Base-by-base conservation (phyloP, 2,888 invertebrate genomes). In the Plagiodera versicolora region DNA sequence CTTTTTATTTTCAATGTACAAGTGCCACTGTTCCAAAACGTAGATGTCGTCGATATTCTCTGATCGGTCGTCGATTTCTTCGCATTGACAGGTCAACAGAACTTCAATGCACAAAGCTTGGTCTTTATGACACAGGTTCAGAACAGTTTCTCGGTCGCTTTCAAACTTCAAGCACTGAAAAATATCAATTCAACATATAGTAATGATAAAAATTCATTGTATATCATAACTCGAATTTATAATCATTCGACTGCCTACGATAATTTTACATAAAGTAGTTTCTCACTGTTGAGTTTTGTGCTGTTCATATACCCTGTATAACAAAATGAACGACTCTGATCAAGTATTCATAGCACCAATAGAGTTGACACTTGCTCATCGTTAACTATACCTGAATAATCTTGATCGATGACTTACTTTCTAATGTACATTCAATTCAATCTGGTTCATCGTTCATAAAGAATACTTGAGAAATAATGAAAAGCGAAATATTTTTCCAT, bases 81-180 rank as follows among this genome's bases (percentile, higher is more conserved):
- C 70, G 80, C 93, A 94, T 68, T 87, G 84, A 48, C 91, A 89
- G 65, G 89, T 88, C 61, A 94, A 82, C 61, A 92, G 81, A 51
- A 93, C 92, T 80, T 94, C 93, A 64, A 94, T 87, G 78, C 91
- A 91, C 72, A 93, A 82, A 1, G 91, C 90, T 61, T 89, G 86
- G 68, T 85, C 84, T 72, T 89, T 89, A 62, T 84, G 83, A 87
- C 89, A 90, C 70, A 91, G 80, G 60, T 87, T 83, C 68, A 85
- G 81, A 74, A 87, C 83, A 72, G 85, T 84, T 53, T 81, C 80
- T 58, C 81, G 80, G 64, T 85, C 79, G 65, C 80, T 81, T 63
- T 82, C 81, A 58, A 83, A 84, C 68, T 83, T 81, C 63, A 80
- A 78, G 76, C 87, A 87, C 86, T 87, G 74, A 71, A 78, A 77